Evolutionary conservation across 2,888 invertebrate genomes (phyloP), one percentile per base, ranked within the genome.

Genomic region (Melanostoma mellinum): DNA sequence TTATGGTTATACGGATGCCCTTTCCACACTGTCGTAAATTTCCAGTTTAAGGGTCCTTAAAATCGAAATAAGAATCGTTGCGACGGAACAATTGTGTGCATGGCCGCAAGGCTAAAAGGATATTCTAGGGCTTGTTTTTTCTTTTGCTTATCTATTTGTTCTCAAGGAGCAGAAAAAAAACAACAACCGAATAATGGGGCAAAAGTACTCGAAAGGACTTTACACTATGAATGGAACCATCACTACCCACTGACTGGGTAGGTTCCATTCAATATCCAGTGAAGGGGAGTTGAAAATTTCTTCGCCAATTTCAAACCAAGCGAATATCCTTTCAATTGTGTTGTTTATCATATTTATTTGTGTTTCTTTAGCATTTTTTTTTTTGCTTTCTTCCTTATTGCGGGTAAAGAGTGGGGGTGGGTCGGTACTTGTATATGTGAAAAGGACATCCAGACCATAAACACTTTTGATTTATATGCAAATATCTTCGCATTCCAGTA

Each of bases 401-500:
- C 36, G 32, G 30, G 0, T 4, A 53, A 2, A 3, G 48, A 10
- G 46, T 6, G 30, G 10, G 52, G 6, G 9, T 2, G 35, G 38
- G 9, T n/a, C 32, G 36, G 32, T 50, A 36, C 32, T 38, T 42
- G 42, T 67, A 6, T 53, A 63, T 73, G 72, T 63, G 63, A 82
- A 82, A 74, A 79, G 82, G 84, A 84, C 84, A 84, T 78, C 78
- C 84, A 75, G 84, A 75, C 74, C 74, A 78, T 78, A 79, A 84
- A 84, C 84, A 75, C 84, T 84, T 84, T 79, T 84, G 84, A 84
- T 84, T 84, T 84, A 84, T 84, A 84, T 84, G 84, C 78, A 84
- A 84, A 84, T 84, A 74, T 78, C 55, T 53, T 46, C 2, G 69
- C 78, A 78, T 61, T 63, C 76, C 33, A 65, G 55, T 52, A 52